Evolutionary conservation across 2,888 invertebrate genomes (phyloP), one percentile per base, ranked within the genome.

Genomic region (Lepidochrysops patricia): DNA sequence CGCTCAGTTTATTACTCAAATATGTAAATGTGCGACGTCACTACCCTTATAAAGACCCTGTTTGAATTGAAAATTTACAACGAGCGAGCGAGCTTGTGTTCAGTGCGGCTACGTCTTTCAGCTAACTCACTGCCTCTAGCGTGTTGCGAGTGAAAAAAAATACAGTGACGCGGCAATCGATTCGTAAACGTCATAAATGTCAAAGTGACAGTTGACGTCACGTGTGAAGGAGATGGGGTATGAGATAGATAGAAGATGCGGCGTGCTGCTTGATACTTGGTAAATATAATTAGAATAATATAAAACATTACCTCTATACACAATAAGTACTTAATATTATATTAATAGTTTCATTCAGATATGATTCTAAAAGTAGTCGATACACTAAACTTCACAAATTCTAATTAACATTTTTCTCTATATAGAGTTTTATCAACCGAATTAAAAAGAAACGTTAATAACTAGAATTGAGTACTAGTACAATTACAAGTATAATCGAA

Each of bases 21-120:
- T 89, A 89, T 89, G 88, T 89, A 88, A 89, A 89, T 89, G 84
- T 82, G 82, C 82, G 80, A 80, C 88, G 87, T 87, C 87, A 89
- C 88, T 89, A 87, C 89, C 87, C 89, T 88, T 87, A 88, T 84
- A 88, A 85, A 88, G 86, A 82, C 87, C 86, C 83, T 82, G 85
- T 83, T 86, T 88, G 89, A 89, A 88, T 89, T 87, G 86, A 88
- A 88, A 89, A 88, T 89, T 87, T 85, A 80, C 85, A 43, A 84
- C 80, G 82, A 83, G 82, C 83, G 82, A 79, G 79, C 79, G 82
- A 81, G 78, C 77, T 76, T 72, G 70, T 75, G 69, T 79, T 78
- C 83, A 89, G 89, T 89, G 77, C 73, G 74, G 79, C 83, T 69
- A 85, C 85, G 89, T 84, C 89, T 87, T 86, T 86, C 88, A 88